Evolutionary conservation across 1,140 invertebrate genomes (phyloP).

Genomic region (Sminthurinus signatus): DNA sequence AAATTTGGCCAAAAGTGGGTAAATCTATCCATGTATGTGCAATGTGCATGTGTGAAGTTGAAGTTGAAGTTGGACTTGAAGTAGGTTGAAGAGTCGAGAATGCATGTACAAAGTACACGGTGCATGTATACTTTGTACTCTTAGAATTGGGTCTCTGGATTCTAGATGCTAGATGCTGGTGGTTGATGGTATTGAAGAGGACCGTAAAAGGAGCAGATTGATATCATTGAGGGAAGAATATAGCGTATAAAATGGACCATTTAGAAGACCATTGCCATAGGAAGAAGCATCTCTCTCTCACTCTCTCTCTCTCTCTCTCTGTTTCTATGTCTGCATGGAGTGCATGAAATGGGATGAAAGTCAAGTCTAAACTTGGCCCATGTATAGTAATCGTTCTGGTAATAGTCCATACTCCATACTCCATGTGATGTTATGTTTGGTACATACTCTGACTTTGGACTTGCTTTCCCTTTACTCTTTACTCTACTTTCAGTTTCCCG

Average conservation of each 20-base stretch:
- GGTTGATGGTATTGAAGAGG: slow-evolving; percentile 2
- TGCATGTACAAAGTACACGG: too few relatives aligned
- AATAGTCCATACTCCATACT: too few relatives aligned
- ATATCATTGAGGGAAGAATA: slow-evolving; percentile 21
- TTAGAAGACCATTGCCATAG: slow-evolving; percentile 30
- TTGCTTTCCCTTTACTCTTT: too few relatives aligned
- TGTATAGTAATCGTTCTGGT: neutral
- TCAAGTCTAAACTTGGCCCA: neutral
- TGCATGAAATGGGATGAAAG: neutral
- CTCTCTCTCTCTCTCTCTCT: too few relatives aligned
- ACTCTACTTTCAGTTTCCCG: too few relatives aligned
- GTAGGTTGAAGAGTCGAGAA: slow-evolving; percentile 14
- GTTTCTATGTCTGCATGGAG: neutral
- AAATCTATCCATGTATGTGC: neutral
- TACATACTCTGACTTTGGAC: too few relatives aligned
- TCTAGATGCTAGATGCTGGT: slow-evolving; percentile 16
- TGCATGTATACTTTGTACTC: too few relatives aligned
- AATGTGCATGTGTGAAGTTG: neutral
- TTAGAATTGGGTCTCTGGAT: neutral
- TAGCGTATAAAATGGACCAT: slow-evolving; percentile 36
- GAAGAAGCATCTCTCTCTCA: slow-evolving; percentile 13
- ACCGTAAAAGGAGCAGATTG: slow-evolving; percentile 23
- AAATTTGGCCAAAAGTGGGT: slow-evolving; percentile 23
- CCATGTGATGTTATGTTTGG: neutral
- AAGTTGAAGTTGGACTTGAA: neutral